Conservation (phyloP, 1,140 invertebrate genomes). For the Coelopa frigida region DNA sequence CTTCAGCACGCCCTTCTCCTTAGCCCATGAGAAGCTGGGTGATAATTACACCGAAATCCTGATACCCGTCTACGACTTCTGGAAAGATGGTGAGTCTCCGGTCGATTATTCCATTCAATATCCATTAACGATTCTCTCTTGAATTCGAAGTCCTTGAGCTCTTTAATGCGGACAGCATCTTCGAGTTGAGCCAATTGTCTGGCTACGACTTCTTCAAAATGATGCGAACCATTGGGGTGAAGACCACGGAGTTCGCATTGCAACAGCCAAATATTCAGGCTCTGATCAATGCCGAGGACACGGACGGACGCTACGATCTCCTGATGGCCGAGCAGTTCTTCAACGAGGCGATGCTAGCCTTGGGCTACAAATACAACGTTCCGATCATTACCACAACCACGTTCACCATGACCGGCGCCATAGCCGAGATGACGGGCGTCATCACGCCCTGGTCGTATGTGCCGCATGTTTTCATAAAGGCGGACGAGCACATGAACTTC, state of each 20-base stretch:
- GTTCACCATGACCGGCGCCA: constrained; percentile 34
- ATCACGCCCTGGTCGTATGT: constrained; percentile 40
- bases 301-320: constrained; percentile 42
- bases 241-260: constrained; percentile 37
- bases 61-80: constrained; percentile 19
- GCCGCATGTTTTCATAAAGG: constrained; percentile 33
- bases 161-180: constrained; percentile 32
- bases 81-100: constrained; percentile 17
- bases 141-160: constrained; percentile 23
- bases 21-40: constrained; percentile 25
- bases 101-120: too few species aligned
- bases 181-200: constrained; percentile 32
- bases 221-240: constrained; percentile 29
- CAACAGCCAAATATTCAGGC: constrained; percentile 38
- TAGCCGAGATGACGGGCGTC: constrained; percentile 41
- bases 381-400: constrained; percentile 39
- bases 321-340: constrained; percentile 43
- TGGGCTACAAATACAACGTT: constrained; percentile 40
- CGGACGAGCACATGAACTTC: constrained; percentile 42
- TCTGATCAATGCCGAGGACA: constrained; percentile 33
- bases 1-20: constrained; percentile 22
- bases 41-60: constrained; percentile 32
- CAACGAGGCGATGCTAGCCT: constrained; percentile 40
- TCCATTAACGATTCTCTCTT: too few species aligned
- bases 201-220: constrained; percentile 29